Conservation (phyloP, 2,113 vertebrate species). For the Catharus minimus region DNA sequence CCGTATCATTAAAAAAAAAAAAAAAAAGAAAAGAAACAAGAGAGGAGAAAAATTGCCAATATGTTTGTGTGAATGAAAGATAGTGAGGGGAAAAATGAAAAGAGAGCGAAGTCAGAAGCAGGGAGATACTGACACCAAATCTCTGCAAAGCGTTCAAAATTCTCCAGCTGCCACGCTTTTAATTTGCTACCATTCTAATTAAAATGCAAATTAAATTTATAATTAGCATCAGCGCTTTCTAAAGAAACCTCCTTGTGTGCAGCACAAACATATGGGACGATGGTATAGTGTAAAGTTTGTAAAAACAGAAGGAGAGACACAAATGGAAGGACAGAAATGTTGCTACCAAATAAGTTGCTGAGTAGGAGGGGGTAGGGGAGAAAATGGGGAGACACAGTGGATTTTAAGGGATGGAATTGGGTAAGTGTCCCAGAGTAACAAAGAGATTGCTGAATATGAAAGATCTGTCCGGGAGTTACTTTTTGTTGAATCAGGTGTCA, state of each 20-base stretch:
- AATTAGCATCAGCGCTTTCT: constrained; percentile 99
- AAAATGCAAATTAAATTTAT: constrained; percentile 99
- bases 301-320: constrained; percentile 73
- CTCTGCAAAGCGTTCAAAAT: constrained; percentile 95
- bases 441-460: constrained; percentile 81
- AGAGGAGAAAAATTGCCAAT: constrained; percentile 64
- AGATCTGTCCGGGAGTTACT: constrained; percentile 77
- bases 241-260: constrained; percentile 94
- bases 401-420: constrained; percentile 42
- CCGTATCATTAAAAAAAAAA: too few species aligned
- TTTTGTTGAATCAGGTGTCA: constrained; percentile 90
- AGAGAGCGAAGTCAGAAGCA: constrained; percentile 78
- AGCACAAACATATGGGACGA: constrained; percentile 95
- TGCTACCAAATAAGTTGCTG: constrained; percentile 43
- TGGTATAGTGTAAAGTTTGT: constrained; percentile 80
- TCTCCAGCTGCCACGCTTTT: constrained; percentile 99
- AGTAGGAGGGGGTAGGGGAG: constrained; percentile 5
- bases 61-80: constrained; percentile 79
- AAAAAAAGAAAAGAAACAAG: constrained; percentile 51
- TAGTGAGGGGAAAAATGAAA: constrained; percentile 75
- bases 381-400: not conserved
- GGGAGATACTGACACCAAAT: constrained; percentile 84
- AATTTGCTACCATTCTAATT: constrained; percentile 99
- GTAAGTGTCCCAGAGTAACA: constrained; percentile 72
- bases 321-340: constrained; percentile 51